Base-by-base conservation (phyloP, 1,140 invertebrate species). In the Drosophila willistoni region DNA sequence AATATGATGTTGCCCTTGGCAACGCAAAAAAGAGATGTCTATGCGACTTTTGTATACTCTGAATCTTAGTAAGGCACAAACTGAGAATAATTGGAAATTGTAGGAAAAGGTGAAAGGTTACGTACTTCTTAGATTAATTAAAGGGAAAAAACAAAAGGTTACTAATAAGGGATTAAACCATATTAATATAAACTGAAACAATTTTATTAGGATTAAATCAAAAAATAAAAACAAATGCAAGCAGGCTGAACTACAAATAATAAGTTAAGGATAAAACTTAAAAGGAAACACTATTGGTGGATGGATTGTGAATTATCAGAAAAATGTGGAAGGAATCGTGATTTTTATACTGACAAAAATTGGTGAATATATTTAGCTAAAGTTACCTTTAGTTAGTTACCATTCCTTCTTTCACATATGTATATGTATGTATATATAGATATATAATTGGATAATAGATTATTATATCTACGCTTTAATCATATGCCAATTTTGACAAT, bases 1-100 rank as follows among this genome's bases (percentile, higher is more conserved):
- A 42, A 60, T 59, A 9, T 17, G 34, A 51, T 33, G 54, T 73
- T 77, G 70, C 60, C 55, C 42, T 4, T 54, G 66, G 22, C 22
- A 70, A 77, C 72, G 22, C 7, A 2, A 3, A 2, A 10, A 3
- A 22, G 3, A 4, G 3, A 4, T 12, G 9, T 51, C 2, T 51
- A 12, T 3, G 0, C 6, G 17, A 22, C 17, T 22, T 22, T 51
- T 12, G 9, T 4, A 22, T 22, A 51, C 44, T 7, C 44, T 51
- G 12, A 39, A 22, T 5, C 1, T 47, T 1, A 47, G 19, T 44
- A 7, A 4, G 3, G n/a, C n/a, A n/a, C n/a, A 25, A 25, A 25
- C 0, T 25, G 3, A 0, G 14, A 5, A 14, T 29, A 5, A 7
- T 29, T 29, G 5, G 1, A 29, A 7, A 36, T 10, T 39, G 12